phyloP scores from a whole-genome alignment of 2,797 vertebrate species.

The Micromesistius poutassou region DNA sequence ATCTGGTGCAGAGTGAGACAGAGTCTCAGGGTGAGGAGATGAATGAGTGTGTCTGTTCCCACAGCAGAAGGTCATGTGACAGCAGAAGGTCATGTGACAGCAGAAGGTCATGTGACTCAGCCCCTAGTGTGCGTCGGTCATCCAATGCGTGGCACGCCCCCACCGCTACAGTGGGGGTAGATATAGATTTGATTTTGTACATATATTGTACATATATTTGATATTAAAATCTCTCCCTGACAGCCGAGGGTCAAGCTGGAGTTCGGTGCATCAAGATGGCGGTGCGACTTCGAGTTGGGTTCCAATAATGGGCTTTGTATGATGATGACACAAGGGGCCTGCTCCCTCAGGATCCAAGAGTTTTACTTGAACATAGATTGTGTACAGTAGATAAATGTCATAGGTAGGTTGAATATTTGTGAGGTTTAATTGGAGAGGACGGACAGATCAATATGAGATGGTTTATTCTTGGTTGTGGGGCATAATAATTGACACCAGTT shows the following conservation, averaged over 20 bases:
- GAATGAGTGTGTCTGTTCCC: constrained; percentile 68
- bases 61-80: constrained; percentile 73
- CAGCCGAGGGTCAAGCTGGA: constrained; percentile 34
- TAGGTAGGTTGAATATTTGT: too few species aligned
- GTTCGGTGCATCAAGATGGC: constrained; percentile 23
- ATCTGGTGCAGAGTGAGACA: constrained; percentile 69
- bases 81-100: too few species aligned
- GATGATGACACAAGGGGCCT: too few species aligned
- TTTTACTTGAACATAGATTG: too few species aligned
- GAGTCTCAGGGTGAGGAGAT: constrained; percentile 74
- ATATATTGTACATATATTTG: constrained; percentile 21
- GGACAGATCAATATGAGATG: too few species aligned
- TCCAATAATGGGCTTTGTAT: too few species aligned
- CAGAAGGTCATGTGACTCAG: constrained; percentile 69
- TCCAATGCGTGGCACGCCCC: constrained; percentile 65
- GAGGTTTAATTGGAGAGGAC: too few species aligned
- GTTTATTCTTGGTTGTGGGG: too few species aligned
- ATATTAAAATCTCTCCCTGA: too few species aligned
- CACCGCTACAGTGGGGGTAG: constrained; percentile 48
- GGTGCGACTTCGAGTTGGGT: not conserved
- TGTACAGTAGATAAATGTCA: too few species aligned
- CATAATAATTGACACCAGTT: too few species aligned
- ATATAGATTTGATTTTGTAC: constrained; percentile 34
- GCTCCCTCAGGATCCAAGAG: too few species aligned
- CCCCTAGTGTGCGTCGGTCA: constrained; percentile 67